Percentiles rank a stretch among this genome's conserved stretches.
phyloP scores from a whole-genome alignment of 2,797 vertebrate genomes.

The Halcyon smyrnensis region DNA sequence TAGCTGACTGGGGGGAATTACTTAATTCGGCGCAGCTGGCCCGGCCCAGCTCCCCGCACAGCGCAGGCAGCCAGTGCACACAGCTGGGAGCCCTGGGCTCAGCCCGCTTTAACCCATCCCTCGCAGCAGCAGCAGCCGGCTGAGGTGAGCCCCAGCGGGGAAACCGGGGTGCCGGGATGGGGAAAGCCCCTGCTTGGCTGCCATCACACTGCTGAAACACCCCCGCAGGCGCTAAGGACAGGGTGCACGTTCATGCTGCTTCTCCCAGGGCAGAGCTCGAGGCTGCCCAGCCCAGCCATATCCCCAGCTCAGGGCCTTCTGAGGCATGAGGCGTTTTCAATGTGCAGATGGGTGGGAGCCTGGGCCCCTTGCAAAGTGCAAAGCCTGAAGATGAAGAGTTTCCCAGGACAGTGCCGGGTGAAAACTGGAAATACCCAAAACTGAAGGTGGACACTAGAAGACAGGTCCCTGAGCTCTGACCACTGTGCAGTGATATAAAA shows the following conservation, averaged over 20 bases:
- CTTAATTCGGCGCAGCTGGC: conserved; percentile 21
- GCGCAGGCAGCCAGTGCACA: not conserved
- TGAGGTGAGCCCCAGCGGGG: not conserved
- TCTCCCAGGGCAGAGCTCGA: not conserved
- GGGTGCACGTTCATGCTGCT: rapidly evolving
- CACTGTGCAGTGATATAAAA: not conserved
- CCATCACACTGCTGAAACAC: not conserved
- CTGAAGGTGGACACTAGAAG: not conserved
- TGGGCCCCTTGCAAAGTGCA: rapidly evolving
- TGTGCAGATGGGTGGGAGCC: not conserved
- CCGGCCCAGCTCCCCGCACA: not conserved
- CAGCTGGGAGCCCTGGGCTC: conserved; percentile 1
- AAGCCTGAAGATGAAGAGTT: not conserved
- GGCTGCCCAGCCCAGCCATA: rapidly evolving
- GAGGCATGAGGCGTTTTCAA: not conserved
- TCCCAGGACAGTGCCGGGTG: not conserved
- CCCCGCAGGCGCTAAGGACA: not conserved
- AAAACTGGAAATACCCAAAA: not conserved
- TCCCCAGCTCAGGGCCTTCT: not conserved
- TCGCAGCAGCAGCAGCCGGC: rapidly evolving
- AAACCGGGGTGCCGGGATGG: rapidly evolving
- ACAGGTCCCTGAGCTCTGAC: not conserved
- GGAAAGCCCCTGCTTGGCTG: not conserved
- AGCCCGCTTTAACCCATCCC: not conserved
- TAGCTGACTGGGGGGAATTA: conserved; percentile 8